Percentiles rank a stretch among this genome's conserved stretches.
These are phyloP conservation scores for Pteronura brasiliensis DNA, from an alignment of 2,113 vertebrate species.

Conservation along the genomic window DNA sequence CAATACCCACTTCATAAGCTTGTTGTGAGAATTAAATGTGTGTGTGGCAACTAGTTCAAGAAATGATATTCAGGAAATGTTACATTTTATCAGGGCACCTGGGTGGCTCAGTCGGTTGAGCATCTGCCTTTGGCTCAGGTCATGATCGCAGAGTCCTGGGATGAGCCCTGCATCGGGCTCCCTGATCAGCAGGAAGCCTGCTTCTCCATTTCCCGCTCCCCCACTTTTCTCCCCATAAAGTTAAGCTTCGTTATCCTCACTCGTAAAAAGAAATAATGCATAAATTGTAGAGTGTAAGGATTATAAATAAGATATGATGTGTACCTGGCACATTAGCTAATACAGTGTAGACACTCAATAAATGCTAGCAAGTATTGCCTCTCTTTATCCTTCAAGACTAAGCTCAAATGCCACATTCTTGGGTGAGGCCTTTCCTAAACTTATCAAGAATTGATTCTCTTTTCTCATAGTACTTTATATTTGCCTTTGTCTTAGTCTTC, in stretches of 20 bases:
- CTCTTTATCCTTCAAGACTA: not conserved
- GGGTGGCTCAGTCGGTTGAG: too few relatives aligned
- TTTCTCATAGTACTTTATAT: not conserved
- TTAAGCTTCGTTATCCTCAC: not conserved
- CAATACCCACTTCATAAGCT: not conserved
- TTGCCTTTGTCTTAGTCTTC: not conserved
- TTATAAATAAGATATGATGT: not conserved
- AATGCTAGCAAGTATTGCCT: not conserved
- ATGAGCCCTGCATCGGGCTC: too few relatives aligned
- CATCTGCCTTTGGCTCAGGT: too few relatives aligned
- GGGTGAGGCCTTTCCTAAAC: not conserved
- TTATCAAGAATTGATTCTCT: not conserved
- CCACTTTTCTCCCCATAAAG: not conserved
- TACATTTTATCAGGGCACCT: not conserved
- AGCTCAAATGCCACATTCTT: not conserved
- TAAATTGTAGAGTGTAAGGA: not conserved
- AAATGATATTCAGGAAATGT: not conserved
- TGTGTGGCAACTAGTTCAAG: not conserved
- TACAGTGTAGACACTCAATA: not conserved
- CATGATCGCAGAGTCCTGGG: too few relatives aligned
- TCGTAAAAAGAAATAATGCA: conserved; percentile 9
- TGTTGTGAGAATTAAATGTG: conserved; percentile 23
- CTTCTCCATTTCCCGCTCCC: too few relatives aligned
- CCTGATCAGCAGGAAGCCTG: too few relatives aligned
- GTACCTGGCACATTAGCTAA: not conserved